Conservation (phyloP, 2,113 vertebrate genomes). For the Fulmarus glacialis region DNA sequence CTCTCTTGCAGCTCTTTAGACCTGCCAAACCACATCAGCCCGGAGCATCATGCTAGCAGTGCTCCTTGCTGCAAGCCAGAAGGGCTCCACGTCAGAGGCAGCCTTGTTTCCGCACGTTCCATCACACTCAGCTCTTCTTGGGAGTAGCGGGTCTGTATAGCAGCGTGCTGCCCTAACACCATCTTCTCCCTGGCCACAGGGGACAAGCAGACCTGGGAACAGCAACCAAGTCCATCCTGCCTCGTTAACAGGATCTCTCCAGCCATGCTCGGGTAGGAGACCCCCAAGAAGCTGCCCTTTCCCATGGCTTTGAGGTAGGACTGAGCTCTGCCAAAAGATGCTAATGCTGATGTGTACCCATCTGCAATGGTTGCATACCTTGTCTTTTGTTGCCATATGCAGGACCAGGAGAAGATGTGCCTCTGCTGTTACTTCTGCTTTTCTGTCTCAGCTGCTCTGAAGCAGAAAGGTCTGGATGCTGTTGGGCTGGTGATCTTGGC, state of each 20-base stretch:
- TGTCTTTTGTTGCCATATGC: accelerated
- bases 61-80: background rate
- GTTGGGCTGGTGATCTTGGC: background rate
- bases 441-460: background rate
- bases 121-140: background rate
- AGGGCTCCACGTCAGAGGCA: background rate
- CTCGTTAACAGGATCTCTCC: background rate
- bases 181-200: background rate
- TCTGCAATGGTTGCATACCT: accelerated
- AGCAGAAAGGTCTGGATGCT: background rate
- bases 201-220: background rate
- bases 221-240: background rate
- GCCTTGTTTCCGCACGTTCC: background rate
- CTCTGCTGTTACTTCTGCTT: background rate
- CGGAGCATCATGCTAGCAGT: background rate
- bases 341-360: background rate
- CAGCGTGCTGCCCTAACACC: accelerated
- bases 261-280: background rate
- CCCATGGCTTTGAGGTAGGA: background rate
- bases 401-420: background rate
- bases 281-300: background rate
- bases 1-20: background rate
- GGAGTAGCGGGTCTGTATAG: background rate
- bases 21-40: background rate
- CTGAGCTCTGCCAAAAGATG: background rate